Evolutionary conservation across 1,140 invertebrate species (phyloP), one percentile per base, ranked within the genome.

Genomic region (Trypoxylus dichotomus): DNA sequence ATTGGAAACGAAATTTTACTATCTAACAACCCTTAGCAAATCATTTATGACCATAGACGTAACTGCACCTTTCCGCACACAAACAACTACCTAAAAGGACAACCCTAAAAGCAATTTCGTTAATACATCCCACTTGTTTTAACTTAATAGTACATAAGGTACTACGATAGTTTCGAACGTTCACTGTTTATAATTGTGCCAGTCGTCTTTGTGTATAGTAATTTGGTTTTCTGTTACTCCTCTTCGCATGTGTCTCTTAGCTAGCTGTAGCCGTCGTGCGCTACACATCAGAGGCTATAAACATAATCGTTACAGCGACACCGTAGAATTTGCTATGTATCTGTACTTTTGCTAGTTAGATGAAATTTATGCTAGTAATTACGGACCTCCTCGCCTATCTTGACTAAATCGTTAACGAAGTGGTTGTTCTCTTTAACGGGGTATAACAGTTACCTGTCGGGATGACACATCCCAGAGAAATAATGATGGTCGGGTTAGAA

Each of bases 271-370:
- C 32, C 32, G 32, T 24, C 60, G 60, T 21, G 3, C 27, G 19
- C 21, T 68, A 15, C 11, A 25, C 24, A 27, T 54, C 19, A 54
- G 47, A 19, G 79, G 74, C 77, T 68, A 80, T 80, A 80, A 80
- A 80, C 79, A 80, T 80, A 80, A 80, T 79, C 79, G 79, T 80
- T 80, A 80, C 73, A 63, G 37, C 76, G 77, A 76, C 42, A 63
- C 25, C 11, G 60, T 29, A 68, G 27, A 68, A 68, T 68, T 68
- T 68, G 60, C 60, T 68, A 68, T 68, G 60, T 29, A 24, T 15
- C 60, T 13, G 60, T 68, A 68, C 60, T 68, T 68, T 10, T 68
- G 60, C 60, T 29, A 68, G 60, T 68, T 68, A 68, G 27, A 68
- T 29, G 60, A 24, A 24, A 68, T 68, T 68, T 68, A 68, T 68